Base-by-base conservation (phyloP, 2,797 vertebrate species). In the Darevskia nairensis region DNA sequence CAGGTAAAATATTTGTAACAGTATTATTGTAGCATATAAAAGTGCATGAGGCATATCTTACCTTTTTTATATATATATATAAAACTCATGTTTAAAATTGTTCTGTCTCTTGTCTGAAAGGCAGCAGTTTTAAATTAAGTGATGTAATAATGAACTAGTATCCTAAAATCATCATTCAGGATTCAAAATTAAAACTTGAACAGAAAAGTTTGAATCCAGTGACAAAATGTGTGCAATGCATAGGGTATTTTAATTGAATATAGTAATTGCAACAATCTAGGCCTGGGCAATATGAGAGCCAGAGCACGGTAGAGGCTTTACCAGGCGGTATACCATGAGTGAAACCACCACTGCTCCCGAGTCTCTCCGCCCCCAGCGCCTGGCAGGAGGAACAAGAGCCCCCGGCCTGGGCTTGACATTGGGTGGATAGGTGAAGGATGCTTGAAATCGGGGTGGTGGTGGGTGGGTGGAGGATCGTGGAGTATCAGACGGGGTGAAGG, bases 11-110 rank as follows among this genome's bases (percentile, higher is more conserved):
- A 35, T 32, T 27, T 41, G n/a, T 66, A 80, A 59, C 0, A 86
- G 2, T 17, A 80, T 0, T 72, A 85, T 0, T 0, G 3, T 59
- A 1, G 50, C 0, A 82, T 7, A 39, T 61, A 61, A 76, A 77
- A 68, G 59, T 50, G 50, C 50, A 50, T 50, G 50, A 74, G 2
- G 44, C 15, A 69, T 8, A 3, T 76, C 92, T 80, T 32, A 90
- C 23, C 3, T 74, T 8, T 89, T 86, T 84, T 69, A 29, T n/a
- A 11, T 69, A 29, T n/a, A 11, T 68, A 7, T 8, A 17, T 86
- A n/a, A n/a, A 11, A 19, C 17, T 75, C 27, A 9, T 66, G 80
- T 89, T 72, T 82, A 84, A 90, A 92, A 50, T 21, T 0, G 0
- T 1, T 15, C 87, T 3, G 5, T 35, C 71, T 50, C 46, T n/a